A percentile compares a stretch with the other conserved stretches of the same genome.
These are phyloP conservation scores for Tetraodon nigroviridis DNA, from an alignment of 2,113 vertebrate species.

Conservation along the genomic window DNA sequence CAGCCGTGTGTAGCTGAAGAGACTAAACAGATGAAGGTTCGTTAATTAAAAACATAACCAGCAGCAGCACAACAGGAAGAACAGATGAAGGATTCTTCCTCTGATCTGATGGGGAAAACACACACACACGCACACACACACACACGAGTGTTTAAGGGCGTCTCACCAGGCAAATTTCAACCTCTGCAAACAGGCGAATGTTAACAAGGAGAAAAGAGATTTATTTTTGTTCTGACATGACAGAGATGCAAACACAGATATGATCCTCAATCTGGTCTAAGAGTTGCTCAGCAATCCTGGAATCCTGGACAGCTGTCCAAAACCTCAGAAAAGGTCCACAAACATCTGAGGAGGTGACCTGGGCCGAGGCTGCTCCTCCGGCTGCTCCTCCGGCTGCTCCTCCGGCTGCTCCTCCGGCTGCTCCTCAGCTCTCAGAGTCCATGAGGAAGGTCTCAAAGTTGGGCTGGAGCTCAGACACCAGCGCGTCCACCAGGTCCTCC, in stretches of 20 bases:
- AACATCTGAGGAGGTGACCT: neutral
- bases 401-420: neutral
- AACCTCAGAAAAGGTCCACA: too few relatives aligned
- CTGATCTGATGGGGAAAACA: constrained; percentile 59
- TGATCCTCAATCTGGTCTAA: too few relatives aligned
- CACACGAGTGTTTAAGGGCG: too few relatives aligned
- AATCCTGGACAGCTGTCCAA: too few relatives aligned
- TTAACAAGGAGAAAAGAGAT: too few relatives aligned
- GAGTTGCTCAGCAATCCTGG: too few relatives aligned
- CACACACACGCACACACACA: neutral
- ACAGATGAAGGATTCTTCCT: constrained; percentile 53
- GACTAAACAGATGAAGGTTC: constrained; percentile 56
- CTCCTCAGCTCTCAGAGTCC: constrained; percentile 84
- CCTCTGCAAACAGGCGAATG: neutral
- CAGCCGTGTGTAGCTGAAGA: constrained; percentile 7
- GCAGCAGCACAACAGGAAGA: constrained; percentile 61
- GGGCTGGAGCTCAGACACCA: constrained; percentile 88
- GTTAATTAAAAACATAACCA: constrained; percentile 59
- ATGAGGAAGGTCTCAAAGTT: constrained; percentile 89
- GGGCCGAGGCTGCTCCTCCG: constrained; percentile 11
- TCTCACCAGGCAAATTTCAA: too few relatives aligned
- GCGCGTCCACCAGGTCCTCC: constrained; percentile 89
- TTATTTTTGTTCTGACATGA: too few relatives aligned
- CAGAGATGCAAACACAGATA: too few relatives aligned
- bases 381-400: neutral